These are phyloP conservation scores for Tipula unca DNA, from an alignment of 2,888 invertebrate species.

Conservation along the genomic window DNA sequence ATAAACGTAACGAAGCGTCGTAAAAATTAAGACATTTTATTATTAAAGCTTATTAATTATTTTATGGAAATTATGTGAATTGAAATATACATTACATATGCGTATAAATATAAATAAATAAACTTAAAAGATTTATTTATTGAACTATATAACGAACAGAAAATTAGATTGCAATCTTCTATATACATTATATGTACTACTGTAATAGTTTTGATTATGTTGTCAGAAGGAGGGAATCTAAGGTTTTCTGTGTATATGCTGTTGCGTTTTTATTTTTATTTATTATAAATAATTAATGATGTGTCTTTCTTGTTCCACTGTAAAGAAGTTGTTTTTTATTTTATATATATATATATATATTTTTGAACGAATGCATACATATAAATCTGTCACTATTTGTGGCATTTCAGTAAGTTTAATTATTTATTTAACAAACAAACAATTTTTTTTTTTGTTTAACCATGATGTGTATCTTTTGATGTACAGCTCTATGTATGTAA, in stretches of 20 bases:
- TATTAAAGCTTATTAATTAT: background rate
- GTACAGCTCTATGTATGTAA: background rate
- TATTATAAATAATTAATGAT: background rate
- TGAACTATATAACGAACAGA: background rate
- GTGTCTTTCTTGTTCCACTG: background rate
- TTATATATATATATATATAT: no score
- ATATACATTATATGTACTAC: no score
- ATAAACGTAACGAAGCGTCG: no score
- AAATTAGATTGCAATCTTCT: background rate
- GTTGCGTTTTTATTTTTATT: background rate
- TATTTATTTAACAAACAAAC: background rate
- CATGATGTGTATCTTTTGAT: background rate
- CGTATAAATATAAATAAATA: no score
- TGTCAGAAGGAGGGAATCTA: slow-evolving; percentile 8
- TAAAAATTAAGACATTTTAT: no score
- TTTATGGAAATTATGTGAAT: background rate
- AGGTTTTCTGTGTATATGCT: background rate
- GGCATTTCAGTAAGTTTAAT: background rate
- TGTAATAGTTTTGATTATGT: background rate
- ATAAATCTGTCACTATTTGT: background rate
- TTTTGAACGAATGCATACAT: background rate
- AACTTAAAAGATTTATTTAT: background rate
- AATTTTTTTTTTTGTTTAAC: background rate
- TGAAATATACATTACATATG: no score
- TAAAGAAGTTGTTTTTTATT: background rate